These are phyloP conservation scores for Crocuta crocuta DNA, from an alignment of 2,113 vertebrate genomes.

Conservation along the genomic window DNA sequence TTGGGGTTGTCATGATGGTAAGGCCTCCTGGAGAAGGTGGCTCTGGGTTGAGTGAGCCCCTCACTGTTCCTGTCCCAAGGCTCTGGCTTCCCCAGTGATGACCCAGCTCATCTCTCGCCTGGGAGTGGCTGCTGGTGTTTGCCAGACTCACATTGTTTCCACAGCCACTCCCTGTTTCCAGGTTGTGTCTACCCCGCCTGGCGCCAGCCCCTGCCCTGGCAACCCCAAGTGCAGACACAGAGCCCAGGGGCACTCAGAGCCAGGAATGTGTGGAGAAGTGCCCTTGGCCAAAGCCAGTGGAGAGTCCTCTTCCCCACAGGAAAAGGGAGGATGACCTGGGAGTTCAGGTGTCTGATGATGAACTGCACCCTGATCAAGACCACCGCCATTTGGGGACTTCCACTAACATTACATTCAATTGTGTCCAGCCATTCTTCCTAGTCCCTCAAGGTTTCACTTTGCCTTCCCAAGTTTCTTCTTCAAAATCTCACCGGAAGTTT, in stretches of 20 bases:
- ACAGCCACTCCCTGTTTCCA: constrained; percentile 72
- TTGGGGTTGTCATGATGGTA: too few relatives aligned
- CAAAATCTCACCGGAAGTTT: background rate
- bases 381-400: background rate
- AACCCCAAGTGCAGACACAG: constrained; percentile 56
- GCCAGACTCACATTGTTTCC: constrained; percentile 70
- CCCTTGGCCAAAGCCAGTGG: background rate
- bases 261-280: constrained; percentile 37
- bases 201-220: constrained; percentile 65
- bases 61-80: background rate
- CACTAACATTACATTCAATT: background rate
- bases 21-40: background rate
- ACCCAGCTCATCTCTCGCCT: background rate
- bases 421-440: background rate
- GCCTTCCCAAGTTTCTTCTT: background rate
- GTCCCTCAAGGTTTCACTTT: background rate
- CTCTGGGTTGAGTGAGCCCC: background rate
- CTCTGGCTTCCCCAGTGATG: background rate
- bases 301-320: background rate
- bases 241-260: background rate
- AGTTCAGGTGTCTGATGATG: background rate
- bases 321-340: background rate
- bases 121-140: constrained; percentile 17
- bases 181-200: constrained; percentile 50
- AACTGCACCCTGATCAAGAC: background rate